Conservation (phyloP, 2,797 vertebrate species). For the Myoxocephalus aenaeus region DNA sequence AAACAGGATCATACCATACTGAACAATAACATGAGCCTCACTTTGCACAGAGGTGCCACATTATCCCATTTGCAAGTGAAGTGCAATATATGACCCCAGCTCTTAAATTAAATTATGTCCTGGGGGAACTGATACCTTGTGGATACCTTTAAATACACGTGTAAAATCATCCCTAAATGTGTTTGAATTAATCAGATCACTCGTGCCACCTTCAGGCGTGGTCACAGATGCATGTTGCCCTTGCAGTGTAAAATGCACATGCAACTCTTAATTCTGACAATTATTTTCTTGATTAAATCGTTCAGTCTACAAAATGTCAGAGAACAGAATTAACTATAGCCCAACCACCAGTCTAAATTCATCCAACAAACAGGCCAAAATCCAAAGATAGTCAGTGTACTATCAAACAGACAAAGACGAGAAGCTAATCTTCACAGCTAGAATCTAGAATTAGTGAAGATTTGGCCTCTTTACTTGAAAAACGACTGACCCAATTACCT, state of each 20-base stretch:
- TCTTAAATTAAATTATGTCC: not conserved
- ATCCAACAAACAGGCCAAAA: not conserved
- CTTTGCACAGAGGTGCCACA: not conserved
- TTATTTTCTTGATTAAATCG: not conserved
- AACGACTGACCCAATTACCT: not conserved
- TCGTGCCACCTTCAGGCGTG: not conserved
- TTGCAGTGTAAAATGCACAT: not conserved
- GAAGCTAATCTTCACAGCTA: not conserved
- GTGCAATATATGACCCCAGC: not conserved
- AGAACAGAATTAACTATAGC: not conserved
- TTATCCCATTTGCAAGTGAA: not conserved
- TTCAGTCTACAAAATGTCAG: not conserved
- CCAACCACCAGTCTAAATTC: not conserved
- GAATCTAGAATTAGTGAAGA: not conserved
- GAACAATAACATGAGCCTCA: not conserved
- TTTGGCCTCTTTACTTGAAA: not conserved
- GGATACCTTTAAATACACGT: not conserved
- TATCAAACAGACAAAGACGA: not conserved
- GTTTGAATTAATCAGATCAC: not conserved
- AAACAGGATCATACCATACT: not conserved
- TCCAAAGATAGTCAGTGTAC: not conserved
- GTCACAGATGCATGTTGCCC: not conserved
- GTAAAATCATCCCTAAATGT: not conserved
- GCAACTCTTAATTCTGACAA: not conserved
- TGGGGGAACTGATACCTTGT: no score